A percentile compares a stretch with the other conserved stretches of the same genome.
phyloP scores from a whole-genome alignment of 2,113 vertebrate genomes.

The Oreochromis spilurus region DNA sequence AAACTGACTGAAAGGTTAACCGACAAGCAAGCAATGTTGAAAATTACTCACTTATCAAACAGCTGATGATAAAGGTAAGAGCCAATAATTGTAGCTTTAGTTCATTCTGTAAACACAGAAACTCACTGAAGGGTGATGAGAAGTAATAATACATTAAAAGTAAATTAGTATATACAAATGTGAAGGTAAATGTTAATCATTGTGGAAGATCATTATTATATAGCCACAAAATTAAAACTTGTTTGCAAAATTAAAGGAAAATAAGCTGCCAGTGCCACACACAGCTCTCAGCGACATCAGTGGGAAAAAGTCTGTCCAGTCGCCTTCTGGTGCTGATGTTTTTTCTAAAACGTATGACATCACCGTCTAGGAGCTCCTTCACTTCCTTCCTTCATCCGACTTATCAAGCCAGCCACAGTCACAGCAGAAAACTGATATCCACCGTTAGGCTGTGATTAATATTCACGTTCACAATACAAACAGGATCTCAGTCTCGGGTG shows the following conservation, averaged over 20 bases:
- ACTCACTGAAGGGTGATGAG: neutral
- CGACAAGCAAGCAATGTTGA: accelerated
- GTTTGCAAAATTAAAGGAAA: neutral
- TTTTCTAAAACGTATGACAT: slow-evolving; percentile 52
- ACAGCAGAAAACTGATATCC: slow-evolving; percentile 21
- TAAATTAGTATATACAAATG: neutral
- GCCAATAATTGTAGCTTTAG: neutral
- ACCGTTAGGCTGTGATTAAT: neutral
- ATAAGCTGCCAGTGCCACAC: neutral
- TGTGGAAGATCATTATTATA: neutral
- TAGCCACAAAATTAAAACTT: neutral
- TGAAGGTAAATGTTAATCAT: neutral
- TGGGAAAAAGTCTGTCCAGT: slow-evolving; percentile 4
- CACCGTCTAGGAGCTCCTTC: slow-evolving; percentile 49
- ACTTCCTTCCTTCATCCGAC: slow-evolving; percentile 12
- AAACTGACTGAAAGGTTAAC: neutral
- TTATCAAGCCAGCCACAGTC: slow-evolving; percentile 22
- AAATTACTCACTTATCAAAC: neutral
- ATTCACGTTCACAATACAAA: slow-evolving; percentile 25
- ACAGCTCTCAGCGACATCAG: neutral
- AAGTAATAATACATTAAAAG: neutral
- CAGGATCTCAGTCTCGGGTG: neutral
- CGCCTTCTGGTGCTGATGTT: neutral
- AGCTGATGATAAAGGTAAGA: neutral
- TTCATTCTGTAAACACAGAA: neutral